phyloP scores from a whole-genome alignment of 2,797 vertebrate species.

The Sphenodon punctatus region DNA sequence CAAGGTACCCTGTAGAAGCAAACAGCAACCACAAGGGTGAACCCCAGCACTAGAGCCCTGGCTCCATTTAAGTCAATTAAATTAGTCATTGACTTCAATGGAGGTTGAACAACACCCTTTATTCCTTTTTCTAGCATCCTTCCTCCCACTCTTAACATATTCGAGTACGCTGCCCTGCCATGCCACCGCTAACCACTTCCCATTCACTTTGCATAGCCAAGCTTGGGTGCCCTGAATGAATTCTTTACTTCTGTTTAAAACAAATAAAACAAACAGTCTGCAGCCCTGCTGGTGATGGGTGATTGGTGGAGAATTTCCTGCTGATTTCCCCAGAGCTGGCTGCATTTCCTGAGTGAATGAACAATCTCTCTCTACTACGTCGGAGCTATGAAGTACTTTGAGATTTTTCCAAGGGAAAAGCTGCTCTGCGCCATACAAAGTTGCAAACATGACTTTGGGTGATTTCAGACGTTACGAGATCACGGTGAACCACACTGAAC shows the following conservation, averaged over 20 bases:
- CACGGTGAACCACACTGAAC: no score
- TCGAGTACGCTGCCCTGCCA: background rate
- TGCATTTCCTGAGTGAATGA: background rate
- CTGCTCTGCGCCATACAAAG: background rate
- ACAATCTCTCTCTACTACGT: background rate
- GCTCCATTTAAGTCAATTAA: no score
- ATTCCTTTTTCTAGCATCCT: no score
- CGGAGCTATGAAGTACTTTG: background rate
- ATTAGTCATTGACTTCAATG: no score
- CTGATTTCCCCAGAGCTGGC: background rate
- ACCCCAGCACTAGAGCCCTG: background rate
- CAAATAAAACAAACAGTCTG: background rate
- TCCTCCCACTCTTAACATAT: no score
- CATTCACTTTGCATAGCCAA: no score
- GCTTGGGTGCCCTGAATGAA: no score
- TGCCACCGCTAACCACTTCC: accelerated
- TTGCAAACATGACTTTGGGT: no score
- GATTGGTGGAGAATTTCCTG: background rate
- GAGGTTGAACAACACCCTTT: no score
- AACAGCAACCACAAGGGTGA: background rate
- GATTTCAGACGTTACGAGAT: no score
- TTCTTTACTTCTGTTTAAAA: no score
- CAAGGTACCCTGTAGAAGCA: background rate
- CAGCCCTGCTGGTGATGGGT: background rate
- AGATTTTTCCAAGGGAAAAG: background rate